These are phyloP conservation scores for Orycteropus afer DNA, from an alignment of 2,113 vertebrate genomes.

Conservation along the genomic window DNA sequence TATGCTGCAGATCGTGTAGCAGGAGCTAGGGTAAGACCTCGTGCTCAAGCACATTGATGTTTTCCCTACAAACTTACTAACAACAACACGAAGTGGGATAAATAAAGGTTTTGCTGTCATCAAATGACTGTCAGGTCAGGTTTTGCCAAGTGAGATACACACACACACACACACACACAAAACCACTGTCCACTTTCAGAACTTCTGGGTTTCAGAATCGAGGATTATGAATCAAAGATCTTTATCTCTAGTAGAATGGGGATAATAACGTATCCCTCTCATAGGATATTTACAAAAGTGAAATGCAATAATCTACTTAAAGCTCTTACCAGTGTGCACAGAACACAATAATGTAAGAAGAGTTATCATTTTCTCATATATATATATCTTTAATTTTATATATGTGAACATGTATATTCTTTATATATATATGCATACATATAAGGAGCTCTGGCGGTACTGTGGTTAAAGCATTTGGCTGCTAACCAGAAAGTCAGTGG, in stretches of 20 bases:
- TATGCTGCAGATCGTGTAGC: not conserved
- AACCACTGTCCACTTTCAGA: not conserved
- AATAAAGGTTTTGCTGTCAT: slow-evolving; percentile 2
- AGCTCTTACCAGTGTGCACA: not conserved
- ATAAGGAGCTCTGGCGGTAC: too few relatives aligned
- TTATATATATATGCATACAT: too few relatives aligned
- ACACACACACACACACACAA: not conserved
- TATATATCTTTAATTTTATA: not conserved
- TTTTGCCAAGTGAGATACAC: not conserved
- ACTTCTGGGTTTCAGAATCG: not conserved
- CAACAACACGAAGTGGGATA: not conserved
- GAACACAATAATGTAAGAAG: not conserved
- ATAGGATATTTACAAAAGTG: not conserved
- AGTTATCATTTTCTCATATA: not conserved
- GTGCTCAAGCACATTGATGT: not conserved
- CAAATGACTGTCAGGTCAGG: not conserved
- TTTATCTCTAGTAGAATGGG: not conserved
- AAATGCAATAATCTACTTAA: not conserved
- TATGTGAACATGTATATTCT: too few relatives aligned
- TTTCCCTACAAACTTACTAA: not conserved
- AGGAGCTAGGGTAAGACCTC: not conserved
- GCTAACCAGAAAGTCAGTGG: too few relatives aligned
- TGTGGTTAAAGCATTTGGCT: too few relatives aligned
- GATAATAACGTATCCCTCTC: not conserved
- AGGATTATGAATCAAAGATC: not conserved